Evolutionary conservation across 2,113 vertebrate genomes (phyloP).

Genomic region (Alouatta palliata): DNA sequence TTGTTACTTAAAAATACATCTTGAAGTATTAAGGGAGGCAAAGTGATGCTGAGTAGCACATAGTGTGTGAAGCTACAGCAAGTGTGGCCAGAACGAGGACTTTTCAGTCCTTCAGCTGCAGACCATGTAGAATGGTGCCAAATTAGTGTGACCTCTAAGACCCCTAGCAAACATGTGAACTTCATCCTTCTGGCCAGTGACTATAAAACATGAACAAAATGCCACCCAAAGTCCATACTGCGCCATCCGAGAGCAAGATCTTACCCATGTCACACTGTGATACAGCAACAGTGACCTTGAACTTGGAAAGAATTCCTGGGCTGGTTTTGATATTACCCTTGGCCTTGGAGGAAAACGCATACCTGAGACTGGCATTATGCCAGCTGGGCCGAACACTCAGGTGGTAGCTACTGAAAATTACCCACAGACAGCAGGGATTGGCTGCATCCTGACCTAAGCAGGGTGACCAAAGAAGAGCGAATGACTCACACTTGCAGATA

Average conservation of each 20-base stretch:
- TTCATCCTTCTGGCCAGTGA: not conserved
- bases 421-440: not conserved
- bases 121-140: not conserved
- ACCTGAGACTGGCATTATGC: not conserved
- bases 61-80: too few relatives aligned
- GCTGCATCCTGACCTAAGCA: not conserved
- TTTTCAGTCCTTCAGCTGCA: not conserved
- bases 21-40: not conserved
- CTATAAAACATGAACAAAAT: not conserved
- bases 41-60: too few relatives aligned
- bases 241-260: not conserved
- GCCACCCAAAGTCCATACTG: not conserved
- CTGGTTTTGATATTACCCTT: not conserved
- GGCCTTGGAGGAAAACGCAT: not conserved
- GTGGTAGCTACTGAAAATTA: not conserved
- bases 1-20: not conserved
- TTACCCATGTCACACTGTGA: too few relatives aligned
- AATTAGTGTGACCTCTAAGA: not conserved
- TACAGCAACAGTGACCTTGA: not conserved
- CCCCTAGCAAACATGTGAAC: not conserved
- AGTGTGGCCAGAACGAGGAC: too few relatives aligned
- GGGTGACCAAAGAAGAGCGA: not conserved
- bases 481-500: fast-evolving
- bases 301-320: not conserved
- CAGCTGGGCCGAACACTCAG: not conserved